Conservation (phyloP, 2,797 vertebrate species). For the Diglossa cyanea region DNA sequence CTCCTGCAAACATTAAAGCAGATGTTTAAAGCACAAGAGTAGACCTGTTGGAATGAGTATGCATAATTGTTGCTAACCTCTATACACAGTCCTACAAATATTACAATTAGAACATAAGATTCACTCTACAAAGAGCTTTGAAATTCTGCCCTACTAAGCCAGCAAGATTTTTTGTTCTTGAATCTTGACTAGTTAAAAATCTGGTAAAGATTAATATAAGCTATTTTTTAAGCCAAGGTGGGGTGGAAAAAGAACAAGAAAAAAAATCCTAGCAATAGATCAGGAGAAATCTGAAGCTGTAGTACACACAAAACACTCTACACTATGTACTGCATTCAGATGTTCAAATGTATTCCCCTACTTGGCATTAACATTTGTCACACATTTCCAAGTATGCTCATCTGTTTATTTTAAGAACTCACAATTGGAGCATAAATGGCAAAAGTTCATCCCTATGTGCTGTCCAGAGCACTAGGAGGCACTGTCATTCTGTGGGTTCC, state of each 20-base stretch:
- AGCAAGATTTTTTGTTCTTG: not conserved
- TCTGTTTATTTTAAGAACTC: slow-evolving; percentile 26
- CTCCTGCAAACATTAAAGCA: slow-evolving; percentile 34
- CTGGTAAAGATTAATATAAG: not conserved
- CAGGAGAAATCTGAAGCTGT: not conserved
- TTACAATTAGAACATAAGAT: not conserved
- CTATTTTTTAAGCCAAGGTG: not conserved
- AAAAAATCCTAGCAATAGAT: not conserved
- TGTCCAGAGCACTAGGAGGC: slow-evolving; percentile 37
- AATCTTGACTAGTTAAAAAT: not conserved
- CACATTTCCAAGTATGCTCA: not conserved
- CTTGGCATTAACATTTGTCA: not conserved
- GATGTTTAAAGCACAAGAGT: slow-evolving; percentile 45
- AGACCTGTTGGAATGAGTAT: slow-evolving; percentile 46
- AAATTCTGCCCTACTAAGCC: not conserved
- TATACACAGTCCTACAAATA: not conserved
- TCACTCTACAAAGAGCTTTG: not conserved
- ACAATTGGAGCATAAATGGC: not conserved
- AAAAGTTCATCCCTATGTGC: not conserved
- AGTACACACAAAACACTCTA: not conserved
- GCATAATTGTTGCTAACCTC: slow-evolving; percentile 26
- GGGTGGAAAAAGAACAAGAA: not conserved
- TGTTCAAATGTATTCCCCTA: not conserved
- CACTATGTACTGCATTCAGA: not conserved
- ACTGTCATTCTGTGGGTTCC: slow-evolving; percentile 26